Base-by-base conservation (phyloP, 2,888 invertebrate genomes). In the Neoitamus cyanurus region DNA sequence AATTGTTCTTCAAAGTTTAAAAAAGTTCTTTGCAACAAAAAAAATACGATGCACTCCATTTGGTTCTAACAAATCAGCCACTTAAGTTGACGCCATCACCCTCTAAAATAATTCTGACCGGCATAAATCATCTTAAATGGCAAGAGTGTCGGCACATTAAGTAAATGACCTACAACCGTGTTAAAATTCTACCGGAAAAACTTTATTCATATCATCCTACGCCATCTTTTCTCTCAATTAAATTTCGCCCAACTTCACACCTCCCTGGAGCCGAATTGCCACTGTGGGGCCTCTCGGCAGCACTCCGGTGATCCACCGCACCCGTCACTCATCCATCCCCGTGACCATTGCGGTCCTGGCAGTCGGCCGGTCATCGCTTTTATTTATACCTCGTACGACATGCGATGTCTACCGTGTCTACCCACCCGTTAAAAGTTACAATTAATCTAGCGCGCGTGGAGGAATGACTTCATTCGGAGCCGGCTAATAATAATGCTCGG, bases 401-500 rank as follows among this genome's bases (percentile, higher is more conserved):
- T 70, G 30, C 70, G 30, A 70, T 30, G 58, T 70, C 70, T 30
- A 25, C 69, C n/a, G 31, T 30, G 28, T 69, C 69, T 58, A 30
- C 31, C 70, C 70, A 70, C 31, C 70, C 70, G 31, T 73, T 73
- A 58, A 73, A 73, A 73, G 34, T 73, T 36, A 34, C 34, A 73
- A 73, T 73, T 73, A 73, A 73, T 73, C 73, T 73, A 31, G 73
- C 20, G 73, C 72, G 72, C 73, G 73, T 73, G 73, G 73, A 36
- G 15, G 36, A 73, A 73, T 73, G 73, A 73, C 73, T 73, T 73
- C 73, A 73, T 73, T 73, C 36, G 4, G 73, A 9, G 73, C 1
- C 73, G 20, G 36, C 25, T 73, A 36, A 73, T 73, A 73, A 73
- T 34, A n/a, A 30, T 34, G 58, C n/a, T 48, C 48, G 15, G 20